Conservation (phyloP, 2,888 invertebrate species). For the Drosophila imparisetae region DNA sequence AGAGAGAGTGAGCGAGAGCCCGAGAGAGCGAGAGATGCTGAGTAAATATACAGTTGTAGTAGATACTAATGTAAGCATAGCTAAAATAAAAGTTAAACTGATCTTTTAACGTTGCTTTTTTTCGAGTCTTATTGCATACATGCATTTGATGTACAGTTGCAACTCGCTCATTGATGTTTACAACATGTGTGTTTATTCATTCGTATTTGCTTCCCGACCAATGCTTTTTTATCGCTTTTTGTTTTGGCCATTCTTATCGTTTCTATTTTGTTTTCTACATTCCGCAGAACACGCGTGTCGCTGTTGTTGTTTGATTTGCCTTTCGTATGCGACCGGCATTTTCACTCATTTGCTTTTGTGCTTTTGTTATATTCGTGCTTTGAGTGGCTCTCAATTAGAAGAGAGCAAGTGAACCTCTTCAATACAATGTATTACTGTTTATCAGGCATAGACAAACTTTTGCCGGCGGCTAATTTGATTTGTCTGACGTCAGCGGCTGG, state of each 20-base stretch:
- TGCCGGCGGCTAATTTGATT: neutral
- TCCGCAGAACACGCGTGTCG: slow-evolving; percentile 10
- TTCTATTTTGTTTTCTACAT: slow-evolving; percentile 40
- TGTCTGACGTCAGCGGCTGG: neutral
- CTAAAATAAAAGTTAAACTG: neutral
- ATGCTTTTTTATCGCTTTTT: slow-evolving; percentile 13
- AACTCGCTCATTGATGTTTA: no score
- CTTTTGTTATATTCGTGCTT: neutral
- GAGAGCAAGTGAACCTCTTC: neutral
- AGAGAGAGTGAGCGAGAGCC: no score
- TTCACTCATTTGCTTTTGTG: neutral
- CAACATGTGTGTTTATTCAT: neutral
- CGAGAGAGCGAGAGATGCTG: no score
- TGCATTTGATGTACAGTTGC: neutral
- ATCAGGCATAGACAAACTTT: neutral
- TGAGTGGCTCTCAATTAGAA: neutral
- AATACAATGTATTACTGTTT: no score
- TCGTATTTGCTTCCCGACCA: slow-evolving; percentile 14
- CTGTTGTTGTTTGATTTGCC: neutral
- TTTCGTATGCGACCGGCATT: neutral
- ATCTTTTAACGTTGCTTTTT: neutral
- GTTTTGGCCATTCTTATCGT: slow-evolving; percentile 26
- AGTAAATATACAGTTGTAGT: no score
- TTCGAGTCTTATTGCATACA: neutral
- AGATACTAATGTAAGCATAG: neutral